phyloP scores from a whole-genome alignment of 2,113 vertebrate species.

The Lasiurus cinereus region DNA sequence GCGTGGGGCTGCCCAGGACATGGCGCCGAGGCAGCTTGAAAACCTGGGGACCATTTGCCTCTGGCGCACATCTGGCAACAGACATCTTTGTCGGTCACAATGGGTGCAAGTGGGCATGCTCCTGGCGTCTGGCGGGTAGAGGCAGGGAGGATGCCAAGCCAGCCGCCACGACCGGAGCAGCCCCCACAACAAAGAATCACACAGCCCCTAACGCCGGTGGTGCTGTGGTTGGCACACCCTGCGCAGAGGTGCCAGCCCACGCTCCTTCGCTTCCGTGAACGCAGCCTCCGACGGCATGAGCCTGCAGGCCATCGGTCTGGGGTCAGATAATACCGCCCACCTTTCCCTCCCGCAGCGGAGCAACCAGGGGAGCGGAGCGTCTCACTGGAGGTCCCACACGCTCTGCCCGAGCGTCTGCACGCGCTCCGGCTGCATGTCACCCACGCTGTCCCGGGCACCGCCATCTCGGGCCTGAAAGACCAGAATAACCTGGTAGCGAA shows the following conservation, averaged over 20 bases:
- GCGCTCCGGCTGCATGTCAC: background rate
- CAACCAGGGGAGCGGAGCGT: background rate
- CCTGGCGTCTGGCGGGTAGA: background rate
- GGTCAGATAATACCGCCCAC: rapidly evolving
- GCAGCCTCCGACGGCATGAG: rapidly evolving
- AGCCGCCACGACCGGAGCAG: background rate
- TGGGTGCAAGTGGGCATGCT: rapidly evolving
- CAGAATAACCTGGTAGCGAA: rapidly evolving
- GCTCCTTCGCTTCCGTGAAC: rapidly evolving
- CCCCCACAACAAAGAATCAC: background rate
- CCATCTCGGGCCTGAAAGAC: background rate
- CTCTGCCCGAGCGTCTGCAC: background rate
- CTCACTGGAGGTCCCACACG: background rate
- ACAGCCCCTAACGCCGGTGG: rapidly evolving
- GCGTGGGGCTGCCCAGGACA: background rate
- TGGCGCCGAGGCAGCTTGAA: background rate
- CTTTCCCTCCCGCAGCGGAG: background rate
- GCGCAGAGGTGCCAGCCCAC: rapidly evolving
- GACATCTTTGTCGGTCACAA: background rate
- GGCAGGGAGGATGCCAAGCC: background rate
- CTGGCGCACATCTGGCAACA: background rate
- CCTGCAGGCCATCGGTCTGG: background rate
- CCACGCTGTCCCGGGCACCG: rapidly evolving
- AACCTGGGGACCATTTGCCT: background rate
- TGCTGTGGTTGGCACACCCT: background rate